Percentiles rank a stretch among this genome's conserved stretches.
These are phyloP conservation scores for Drosophila acutilabella DNA, from an alignment of 2,888 invertebrate genomes.

Conservation along the genomic window DNA sequence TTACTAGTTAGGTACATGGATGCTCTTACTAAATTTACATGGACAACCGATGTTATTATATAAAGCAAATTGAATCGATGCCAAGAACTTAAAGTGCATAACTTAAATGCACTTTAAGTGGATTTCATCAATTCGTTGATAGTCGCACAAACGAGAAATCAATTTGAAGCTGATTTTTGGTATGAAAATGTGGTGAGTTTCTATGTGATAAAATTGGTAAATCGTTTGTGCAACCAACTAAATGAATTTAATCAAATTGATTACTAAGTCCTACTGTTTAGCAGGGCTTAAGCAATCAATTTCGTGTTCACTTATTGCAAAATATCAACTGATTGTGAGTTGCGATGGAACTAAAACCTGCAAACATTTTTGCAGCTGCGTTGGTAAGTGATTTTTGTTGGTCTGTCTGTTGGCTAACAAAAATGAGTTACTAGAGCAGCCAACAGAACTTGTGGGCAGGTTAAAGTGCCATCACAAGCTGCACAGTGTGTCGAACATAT, in stretches of 20 bases:
- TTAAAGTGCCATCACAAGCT: constrained; percentile 32
- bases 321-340: constrained; percentile 60
- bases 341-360: constrained; percentile 33
- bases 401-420: background rate
- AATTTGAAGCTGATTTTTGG: constrained; percentile 17
- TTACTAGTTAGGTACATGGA: constrained; percentile 66
- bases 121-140: constrained; percentile 19
- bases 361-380: constrained; percentile 17
- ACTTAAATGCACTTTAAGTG: constrained; percentile 35
- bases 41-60: constrained; percentile 65
- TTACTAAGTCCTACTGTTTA: constrained; percentile 23
- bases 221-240: constrained; percentile 38
- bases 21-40: constrained; percentile 55
- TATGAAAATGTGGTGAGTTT: background rate
- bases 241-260: constrained; percentile 42
- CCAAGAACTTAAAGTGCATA: constrained; percentile 25
- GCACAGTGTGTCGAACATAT: constrained; percentile 57
- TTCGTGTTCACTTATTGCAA: constrained; percentile 51
- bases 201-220: constrained; percentile 32
- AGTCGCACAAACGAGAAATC: constrained; percentile 43
- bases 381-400: constrained; percentile 27
- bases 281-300: constrained; percentile 40
- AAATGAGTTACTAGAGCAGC: constrained; percentile 40
- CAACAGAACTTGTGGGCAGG: constrained; percentile 1
- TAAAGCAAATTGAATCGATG: constrained; percentile 28